Base-by-base conservation (phyloP, 1,140 invertebrate species). In the Drosophila tropicalis region DNA sequence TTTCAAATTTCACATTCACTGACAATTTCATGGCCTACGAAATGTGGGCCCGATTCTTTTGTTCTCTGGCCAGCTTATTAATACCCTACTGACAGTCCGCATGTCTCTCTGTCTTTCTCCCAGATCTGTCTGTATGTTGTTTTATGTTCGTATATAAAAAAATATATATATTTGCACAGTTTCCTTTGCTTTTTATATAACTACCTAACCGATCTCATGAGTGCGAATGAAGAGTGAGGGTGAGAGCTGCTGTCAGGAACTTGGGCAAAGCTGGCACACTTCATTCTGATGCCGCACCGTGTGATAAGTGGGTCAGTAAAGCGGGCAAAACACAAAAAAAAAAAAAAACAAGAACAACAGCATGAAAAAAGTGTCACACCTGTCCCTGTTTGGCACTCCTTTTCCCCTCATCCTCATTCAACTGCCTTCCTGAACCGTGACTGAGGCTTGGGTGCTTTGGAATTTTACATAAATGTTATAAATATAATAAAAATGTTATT, bases 401-500 rank as follows among this genome's bases (percentile, higher is more conserved):
- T 51, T 17, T 2, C 15, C 44, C 44, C 15, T 1, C 15, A 2
- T 3, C 15, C n/a, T 15, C 44, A 15, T 9, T 2, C 44, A 9
- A 6, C 15, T 2, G 6, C 44, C 44, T 47, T 66, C 40, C 34
- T 65, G 44, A 47, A 36, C 68, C 73, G 62, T 68, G 68, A 51
- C 60, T 58, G 56, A 40, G 55, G 58, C 29, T 32, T 67, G 81
- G 72, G 68, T 84, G 81, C 70, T 62, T 57, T 15, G 65, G 56
- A 78, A 71, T 62, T 78, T 85, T 81, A 78, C 65, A 90, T 84
- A 89, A 89, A 89, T 84, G 84, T 84, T 87, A 80, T 84, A 84
- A 76, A 76, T 79, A 87, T 82, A 89, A 87, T 87, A 89, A 90
- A 89, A 89, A 73, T 89, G 75, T 89, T 84, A 89, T 90, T 90